A percentile compares a stretch with the other conserved stretches of the same genome.
phyloP scores from a whole-genome alignment of 2,797 vertebrate genomes.

The Amphiprion clarkii region DNA sequence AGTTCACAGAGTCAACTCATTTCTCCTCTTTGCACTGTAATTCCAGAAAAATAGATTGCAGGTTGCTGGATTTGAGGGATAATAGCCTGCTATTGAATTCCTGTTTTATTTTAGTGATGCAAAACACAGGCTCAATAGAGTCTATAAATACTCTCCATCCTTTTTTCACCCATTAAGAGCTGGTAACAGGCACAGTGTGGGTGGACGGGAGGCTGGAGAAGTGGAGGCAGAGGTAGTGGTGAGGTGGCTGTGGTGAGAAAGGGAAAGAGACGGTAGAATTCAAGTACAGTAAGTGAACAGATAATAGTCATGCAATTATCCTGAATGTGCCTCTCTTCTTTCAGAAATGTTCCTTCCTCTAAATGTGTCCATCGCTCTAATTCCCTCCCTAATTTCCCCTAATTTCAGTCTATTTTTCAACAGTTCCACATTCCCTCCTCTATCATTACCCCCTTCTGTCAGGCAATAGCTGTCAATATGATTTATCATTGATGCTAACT shows the following conservation, averaged over 20 bases:
- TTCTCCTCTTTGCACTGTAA: conserved; percentile 42
- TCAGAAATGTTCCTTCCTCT: conserved; percentile 25
- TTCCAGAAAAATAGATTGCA: conserved; percentile 57
- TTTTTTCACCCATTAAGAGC: conserved; percentile 39
- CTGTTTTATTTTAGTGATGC: conserved; percentile 38
- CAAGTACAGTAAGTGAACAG: conserved; percentile 35
- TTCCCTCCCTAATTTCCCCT: conserved; percentile 32
- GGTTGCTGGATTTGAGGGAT: conserved; percentile 45
- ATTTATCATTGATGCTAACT: conserved; percentile 70
- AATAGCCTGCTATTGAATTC: conserved; percentile 58
- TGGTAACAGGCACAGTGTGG: conserved; percentile 64
- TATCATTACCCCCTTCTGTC: conserved; percentile 56
- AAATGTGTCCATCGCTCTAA: conserved; percentile 46
- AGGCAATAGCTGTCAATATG: conserved; percentile 68
- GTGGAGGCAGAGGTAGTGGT: conserved; percentile 48
- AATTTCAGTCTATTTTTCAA: conserved; percentile 66
- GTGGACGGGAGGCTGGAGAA: conserved; percentile 54
- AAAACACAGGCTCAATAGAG: conserved; percentile 53
- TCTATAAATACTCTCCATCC: conserved; percentile 66
- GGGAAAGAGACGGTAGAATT: conserved; percentile 32
- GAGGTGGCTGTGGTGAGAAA: conserved; percentile 29
- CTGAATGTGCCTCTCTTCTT: conserved; percentile 32
- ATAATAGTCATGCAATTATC: conserved; percentile 62
- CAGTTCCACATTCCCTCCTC: conserved; percentile 47
- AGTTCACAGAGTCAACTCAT: conserved; percentile 43